These are phyloP conservation scores for Buceros bicornis DNA, from an alignment of 2,797 vertebrate genomes.

Conservation along the genomic window DNA sequence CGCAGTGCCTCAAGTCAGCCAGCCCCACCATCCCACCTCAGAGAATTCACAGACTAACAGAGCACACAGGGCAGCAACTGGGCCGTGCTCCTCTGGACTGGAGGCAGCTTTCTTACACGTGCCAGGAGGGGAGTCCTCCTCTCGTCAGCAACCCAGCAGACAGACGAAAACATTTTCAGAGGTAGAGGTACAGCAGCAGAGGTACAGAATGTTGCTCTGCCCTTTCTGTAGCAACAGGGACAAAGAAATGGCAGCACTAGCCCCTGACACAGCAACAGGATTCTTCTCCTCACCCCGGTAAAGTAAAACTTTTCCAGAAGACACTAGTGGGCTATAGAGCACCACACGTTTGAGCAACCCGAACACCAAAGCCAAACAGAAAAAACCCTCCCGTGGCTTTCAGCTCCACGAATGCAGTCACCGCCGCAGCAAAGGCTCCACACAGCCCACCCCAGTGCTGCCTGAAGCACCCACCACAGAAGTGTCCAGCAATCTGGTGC, in stretches of 20 bases:
- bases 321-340: not conserved
- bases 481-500: not conserved
- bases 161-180: not conserved
- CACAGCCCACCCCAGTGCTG: not conserved
- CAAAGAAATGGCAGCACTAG: not conserved
- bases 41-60: not conserved
- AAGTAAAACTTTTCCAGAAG: not conserved
- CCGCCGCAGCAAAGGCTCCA: not conserved
- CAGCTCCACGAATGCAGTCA: no score
- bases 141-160: not conserved
- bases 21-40: not conserved
- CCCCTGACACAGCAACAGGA: not conserved
- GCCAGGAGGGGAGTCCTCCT: not conserved
- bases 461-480: not conserved
- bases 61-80: not conserved
- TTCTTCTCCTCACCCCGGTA: not conserved
- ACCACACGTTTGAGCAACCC: not conserved
- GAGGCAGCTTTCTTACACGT: not conserved
- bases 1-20: not conserved
- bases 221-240: not conserved
- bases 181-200: not conserved
- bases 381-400: not conserved
- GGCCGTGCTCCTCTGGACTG: not conserved
- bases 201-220: not conserved
- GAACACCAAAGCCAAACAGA: not conserved